phyloP scores from a whole-genome alignment of 2,888 invertebrate species.

The Cordilura impudica region DNA sequence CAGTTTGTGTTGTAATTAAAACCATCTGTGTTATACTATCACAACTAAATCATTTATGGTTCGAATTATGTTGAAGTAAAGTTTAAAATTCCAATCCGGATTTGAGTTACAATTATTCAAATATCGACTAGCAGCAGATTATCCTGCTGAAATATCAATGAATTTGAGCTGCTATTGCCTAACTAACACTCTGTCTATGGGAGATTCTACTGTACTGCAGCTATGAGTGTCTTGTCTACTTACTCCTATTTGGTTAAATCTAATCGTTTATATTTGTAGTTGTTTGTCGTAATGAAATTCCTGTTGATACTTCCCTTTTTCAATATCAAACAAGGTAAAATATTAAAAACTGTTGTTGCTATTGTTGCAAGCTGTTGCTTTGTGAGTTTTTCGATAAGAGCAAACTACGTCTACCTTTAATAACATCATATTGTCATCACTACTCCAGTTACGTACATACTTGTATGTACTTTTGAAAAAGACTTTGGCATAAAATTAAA shows the following conservation, averaged over 20 bases:
- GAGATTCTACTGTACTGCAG: too few relatives aligned
- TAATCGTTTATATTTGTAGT: slow-evolving; percentile 3
- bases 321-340: slow-evolving; percentile 72
- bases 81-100: too few relatives aligned
- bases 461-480: neutral
- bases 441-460: neutral
- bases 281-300: slow-evolving; percentile 71
- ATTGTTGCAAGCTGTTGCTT: slow-evolving; percentile 14
- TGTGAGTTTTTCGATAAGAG: neutral
- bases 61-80: too few relatives aligned
- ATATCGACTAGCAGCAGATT: too few relatives aligned
- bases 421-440: slow-evolving; percentile 18
- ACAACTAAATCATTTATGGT: too few relatives aligned
- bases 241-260: slow-evolving; percentile 55
- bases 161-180: too few relatives aligned
- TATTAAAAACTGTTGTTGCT: slow-evolving; percentile 65
- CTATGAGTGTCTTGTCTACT: too few relatives aligned
- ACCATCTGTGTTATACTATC: too few relatives aligned
- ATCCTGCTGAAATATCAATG: too few relatives aligned
- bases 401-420: slow-evolving; percentile 6
- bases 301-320: slow-evolving; percentile 49
- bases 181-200: too few relatives aligned
- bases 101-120: too few relatives aligned
- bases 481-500: neutral
- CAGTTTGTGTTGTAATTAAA: too few relatives aligned